These are phyloP conservation scores for Podiceps cristatus DNA, from an alignment of 2,113 vertebrate species.

Conservation along the genomic window DNA sequence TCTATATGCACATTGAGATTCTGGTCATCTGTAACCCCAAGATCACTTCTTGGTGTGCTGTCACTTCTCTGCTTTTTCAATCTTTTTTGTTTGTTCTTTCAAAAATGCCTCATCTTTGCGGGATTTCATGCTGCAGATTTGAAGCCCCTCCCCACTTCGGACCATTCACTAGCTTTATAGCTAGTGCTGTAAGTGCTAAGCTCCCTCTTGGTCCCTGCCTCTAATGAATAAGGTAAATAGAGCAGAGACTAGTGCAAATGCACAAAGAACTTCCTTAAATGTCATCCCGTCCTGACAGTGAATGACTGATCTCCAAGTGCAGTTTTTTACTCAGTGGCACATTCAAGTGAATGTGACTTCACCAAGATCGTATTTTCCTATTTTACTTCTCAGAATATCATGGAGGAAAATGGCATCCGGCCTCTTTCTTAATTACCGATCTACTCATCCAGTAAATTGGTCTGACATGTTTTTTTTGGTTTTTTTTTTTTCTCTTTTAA, in stretches of 20 bases:
- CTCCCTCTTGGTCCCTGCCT: not conserved
- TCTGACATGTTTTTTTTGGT: not conserved
- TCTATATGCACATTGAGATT: not conserved
- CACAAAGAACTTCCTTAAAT: not conserved
- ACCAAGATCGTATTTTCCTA: not conserved
- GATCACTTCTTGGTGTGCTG: not conserved
- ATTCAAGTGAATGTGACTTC: not conserved
- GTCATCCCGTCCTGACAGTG: not conserved
- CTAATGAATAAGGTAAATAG: not conserved
- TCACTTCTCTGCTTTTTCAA: not conserved
- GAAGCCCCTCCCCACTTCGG: not conserved
- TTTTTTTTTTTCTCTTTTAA: too few species aligned
- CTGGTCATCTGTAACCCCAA: not conserved
- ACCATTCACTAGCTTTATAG: not conserved
- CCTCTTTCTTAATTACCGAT: not conserved
- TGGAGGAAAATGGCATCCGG: not conserved
- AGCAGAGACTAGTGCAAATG: not conserved
- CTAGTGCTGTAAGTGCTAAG: not conserved
- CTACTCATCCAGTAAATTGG: not conserved
- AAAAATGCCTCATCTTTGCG: not conserved
- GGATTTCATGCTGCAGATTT: not conserved
- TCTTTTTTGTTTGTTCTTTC: not conserved
- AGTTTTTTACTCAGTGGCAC: not conserved
- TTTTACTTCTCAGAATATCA: not conserved
- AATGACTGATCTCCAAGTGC: not conserved